Evolutionary conservation across 2,888 invertebrate genomes (phyloP), one percentile per base, ranked within the genome.

Genomic region (Lissocephala sabroskyi): DNA sequence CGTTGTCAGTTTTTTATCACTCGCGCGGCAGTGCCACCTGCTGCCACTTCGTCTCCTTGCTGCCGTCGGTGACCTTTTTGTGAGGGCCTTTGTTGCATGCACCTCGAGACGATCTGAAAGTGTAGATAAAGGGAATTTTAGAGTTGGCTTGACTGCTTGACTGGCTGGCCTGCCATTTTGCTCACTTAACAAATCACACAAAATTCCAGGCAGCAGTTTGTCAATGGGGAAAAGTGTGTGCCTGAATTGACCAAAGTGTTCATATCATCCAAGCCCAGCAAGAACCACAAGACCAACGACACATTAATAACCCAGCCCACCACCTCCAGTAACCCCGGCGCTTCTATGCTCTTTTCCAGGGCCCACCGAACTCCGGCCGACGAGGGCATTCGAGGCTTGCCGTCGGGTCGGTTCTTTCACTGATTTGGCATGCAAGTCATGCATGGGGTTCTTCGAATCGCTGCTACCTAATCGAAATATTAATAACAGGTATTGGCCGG

Each of bases 381-480:
- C 3, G 3, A 23, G 23, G 7, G 23, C 7, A 23, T n/a, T n/a
- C n/a, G 23, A 23, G 23, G 4, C 3, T 23, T 7, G 23, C 23
- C 7, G 23, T 23, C 7, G 23, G 23, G 23, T 30, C 30, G 30
- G 30, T 3, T 10, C 11, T 10, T 30, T 10, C 30, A 30, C 9
- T 30, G 3, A 75, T 73, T 67, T 56, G 58, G 56, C 67, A 73
- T 73, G 67, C 71, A 67, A 75, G 71, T 73, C 71, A 67, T 71
- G 71, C 59, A 55, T 52, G 60, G 57, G 56, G 48, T 73, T 73
- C 71, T 75, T 57, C 71, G 71, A 73, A 75, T 75, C 75, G 67
- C 63, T 65, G 61, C 53, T 62, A 73, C 71, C 71, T 61, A 75
- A 73, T 73, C 71, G 71, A 73, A 73, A 73, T 73, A 73, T 75